phyloP scores from a whole-genome alignment of 2,113 vertebrate genomes.

The Bombycilla garrulus region DNA sequence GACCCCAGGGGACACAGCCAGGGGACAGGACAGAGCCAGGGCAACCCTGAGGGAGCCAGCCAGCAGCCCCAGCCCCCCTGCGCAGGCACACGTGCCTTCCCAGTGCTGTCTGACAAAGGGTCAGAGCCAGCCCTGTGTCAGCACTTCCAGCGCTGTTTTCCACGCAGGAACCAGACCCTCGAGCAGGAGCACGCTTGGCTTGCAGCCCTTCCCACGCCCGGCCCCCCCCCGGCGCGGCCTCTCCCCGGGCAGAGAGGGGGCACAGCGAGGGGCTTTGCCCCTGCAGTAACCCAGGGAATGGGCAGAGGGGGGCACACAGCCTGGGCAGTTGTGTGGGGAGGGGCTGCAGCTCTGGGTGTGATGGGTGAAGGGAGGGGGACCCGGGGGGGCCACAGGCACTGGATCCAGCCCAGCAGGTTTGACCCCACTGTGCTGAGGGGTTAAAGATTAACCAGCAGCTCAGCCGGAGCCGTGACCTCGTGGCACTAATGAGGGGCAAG shows the following conservation, averaged over 20 bases:
- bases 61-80: not conserved
- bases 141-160: not conserved
- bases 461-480: not conserved
- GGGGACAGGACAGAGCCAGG: not conserved
- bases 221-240: rapidly evolving
- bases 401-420: slow-evolving; percentile 18
- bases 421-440: not conserved
- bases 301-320: too few species aligned
- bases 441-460: slow-evolving; percentile 53
- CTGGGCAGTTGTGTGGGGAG: not conserved
- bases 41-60: not conserved
- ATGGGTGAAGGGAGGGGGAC: not conserved
- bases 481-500: not conserved
- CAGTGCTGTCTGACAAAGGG: not conserved
- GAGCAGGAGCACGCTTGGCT: not conserved
- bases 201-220: not conserved
- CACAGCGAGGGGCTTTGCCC: not conserved
- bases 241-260: rapidly evolving
- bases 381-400: not conserved
- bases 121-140: not conserved
- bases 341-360: not conserved
- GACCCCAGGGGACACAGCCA: not conserved
- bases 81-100: not conserved
- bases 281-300: not conserved
- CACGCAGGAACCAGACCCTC: slow-evolving; percentile 29